These are phyloP conservation scores for Hypocryptadius cinnamomeus DNA, from an alignment of 2,113 vertebrate species.

Conservation along the genomic window DNA sequence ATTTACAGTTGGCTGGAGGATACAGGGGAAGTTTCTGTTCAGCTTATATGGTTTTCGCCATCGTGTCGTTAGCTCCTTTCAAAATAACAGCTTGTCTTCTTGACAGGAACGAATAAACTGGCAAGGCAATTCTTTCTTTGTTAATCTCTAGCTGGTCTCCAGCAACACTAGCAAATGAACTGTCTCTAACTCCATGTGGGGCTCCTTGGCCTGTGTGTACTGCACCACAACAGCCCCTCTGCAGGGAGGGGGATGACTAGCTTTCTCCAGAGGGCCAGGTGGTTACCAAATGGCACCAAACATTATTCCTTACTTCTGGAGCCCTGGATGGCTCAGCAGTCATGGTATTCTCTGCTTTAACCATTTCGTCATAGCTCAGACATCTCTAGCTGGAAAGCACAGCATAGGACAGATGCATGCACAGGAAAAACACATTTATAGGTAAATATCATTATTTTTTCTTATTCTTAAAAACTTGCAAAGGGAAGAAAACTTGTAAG, in stretches of 20 bases:
- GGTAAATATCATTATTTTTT: not conserved
- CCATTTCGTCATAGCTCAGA: not conserved
- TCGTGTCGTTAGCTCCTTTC: constrained; percentile 33
- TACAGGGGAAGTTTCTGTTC: constrained; percentile 45
- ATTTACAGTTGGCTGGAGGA: constrained; percentile 53
- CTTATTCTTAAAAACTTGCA: not conserved
- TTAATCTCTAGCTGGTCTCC: constrained; percentile 5
- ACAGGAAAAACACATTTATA: not conserved
- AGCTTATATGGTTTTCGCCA: constrained; percentile 43
- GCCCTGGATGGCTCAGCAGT: not conserved
- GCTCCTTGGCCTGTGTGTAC: not conserved
- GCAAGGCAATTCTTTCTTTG: constrained; percentile 15
- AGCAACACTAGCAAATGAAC: not conserved
- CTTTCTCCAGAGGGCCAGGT: not conserved
- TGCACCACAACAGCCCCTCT: not conserved
- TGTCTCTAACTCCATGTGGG: not conserved
- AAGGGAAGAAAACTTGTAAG: not conserved
- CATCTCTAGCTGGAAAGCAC: not conserved
- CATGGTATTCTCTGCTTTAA: not conserved
- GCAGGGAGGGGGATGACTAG: not conserved
- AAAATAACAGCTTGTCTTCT: constrained; percentile 58
- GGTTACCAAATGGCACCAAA: not conserved
- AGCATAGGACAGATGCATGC: not conserved
- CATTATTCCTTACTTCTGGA: not conserved
- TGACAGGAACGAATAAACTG: constrained; percentile 44